These are phyloP conservation scores for Seriola aureovittata DNA, from an alignment of 2,113 vertebrate genomes.

Conservation along the genomic window DNA sequence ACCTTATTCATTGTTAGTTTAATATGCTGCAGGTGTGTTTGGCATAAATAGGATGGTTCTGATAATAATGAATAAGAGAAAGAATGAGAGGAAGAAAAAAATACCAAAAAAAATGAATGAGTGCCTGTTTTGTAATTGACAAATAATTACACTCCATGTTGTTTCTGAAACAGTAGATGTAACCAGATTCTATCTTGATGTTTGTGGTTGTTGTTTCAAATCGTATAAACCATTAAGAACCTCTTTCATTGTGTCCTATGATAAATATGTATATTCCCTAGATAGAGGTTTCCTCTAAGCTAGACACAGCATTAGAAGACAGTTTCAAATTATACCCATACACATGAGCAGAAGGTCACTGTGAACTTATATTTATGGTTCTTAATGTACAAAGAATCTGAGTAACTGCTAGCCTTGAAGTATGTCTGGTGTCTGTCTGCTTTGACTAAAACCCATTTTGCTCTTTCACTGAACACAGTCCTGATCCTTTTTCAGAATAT, in stretches of 20 bases:
- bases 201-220: too few relatives aligned
- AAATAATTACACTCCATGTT: neutral
- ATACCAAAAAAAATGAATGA: neutral
- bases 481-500: neutral
- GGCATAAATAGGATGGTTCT: neutral
- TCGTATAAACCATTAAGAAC: neutral
- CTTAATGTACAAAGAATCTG: too few relatives aligned
- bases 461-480: neutral
- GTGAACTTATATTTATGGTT: neutral
- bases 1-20: neutral
- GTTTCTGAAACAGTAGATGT: too few relatives aligned
- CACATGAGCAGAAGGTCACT: neutral
- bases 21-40: neutral
- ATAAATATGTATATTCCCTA: too few relatives aligned
- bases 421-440: neutral
- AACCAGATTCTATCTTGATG: too few relatives aligned
- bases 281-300: too few relatives aligned
- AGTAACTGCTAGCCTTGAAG: neutral
- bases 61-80: neutral
- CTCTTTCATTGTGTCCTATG: too few relatives aligned
- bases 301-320: too few relatives aligned
- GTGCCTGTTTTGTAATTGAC: neutral
- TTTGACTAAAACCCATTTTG: neutral
- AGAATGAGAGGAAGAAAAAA: neutral
- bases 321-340: too few relatives aligned